Base-by-base conservation (phyloP, 2,797 vertebrate species). In the Gymnoscopelus microlampas region DNA sequence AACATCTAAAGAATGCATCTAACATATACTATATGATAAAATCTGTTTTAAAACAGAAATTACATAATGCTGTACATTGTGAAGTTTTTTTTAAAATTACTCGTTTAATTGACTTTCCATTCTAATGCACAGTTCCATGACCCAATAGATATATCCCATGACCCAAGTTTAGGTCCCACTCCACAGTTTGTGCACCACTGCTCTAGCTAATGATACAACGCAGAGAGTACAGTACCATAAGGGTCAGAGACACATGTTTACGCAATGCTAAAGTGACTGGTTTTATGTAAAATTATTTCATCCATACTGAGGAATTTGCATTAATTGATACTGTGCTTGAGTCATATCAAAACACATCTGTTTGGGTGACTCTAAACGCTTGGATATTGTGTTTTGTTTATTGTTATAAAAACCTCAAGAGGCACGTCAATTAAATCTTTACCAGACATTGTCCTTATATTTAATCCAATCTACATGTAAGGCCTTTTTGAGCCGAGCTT, bases 401-500 rank as follows among this genome's bases (percentile, higher is more conserved):
- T 60, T 70, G 19, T 74, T 56, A 81, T 69, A 63, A 58, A 73
- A 68, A 69, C 57, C 62, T 23, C 23, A 68, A 73, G 84, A 88
- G 87, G 88, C 86, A 87, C 81, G 54, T 85, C 32, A 56, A 60
- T 80, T 68, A 53, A 51, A 58, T 75, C 77, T 69, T 73, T 84
- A 81, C 75, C 78, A 54, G 56, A 56, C 75, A 7, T 19, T 67
- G 72, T 78, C 78, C 70, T 76, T 47, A 10, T 23, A 56, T 39
- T 29, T 62, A 23, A 24, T 63, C 81, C 67, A 10, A 44, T 80
- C 56, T n/a, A 76, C 73, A 83, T 54, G 78, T 80, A 85, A 89
- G 87, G 85, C 85, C 78, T 81, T 83, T 74, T 68, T 63, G 76
- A 80, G 85, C 82, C 81, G 76, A 77, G 48, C 63, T 67, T 68